Conservation (phyloP, 2,113 vertebrate species). For the Strigops habroptila region DNA sequence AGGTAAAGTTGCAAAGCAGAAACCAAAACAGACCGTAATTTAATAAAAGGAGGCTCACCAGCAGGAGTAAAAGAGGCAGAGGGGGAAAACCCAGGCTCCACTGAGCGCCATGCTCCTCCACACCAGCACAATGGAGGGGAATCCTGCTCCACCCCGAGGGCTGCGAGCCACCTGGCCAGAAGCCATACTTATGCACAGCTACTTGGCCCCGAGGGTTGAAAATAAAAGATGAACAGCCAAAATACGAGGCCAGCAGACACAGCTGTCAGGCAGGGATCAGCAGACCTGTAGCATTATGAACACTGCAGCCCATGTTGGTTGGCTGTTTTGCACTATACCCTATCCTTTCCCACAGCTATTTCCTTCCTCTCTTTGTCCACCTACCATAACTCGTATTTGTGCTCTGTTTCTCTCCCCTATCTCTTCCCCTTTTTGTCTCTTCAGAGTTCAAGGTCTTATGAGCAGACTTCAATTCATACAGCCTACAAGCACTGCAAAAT, state of each 20-base stretch:
- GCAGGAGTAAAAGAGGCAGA: background rate
- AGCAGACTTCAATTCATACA: background rate
- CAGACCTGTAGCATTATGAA: background rate
- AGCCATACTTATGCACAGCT: background rate
- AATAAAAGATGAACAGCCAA: constrained; percentile 14
- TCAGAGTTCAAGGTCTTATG: background rate
- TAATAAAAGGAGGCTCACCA: background rate
- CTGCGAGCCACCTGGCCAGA: constrained; percentile 5
- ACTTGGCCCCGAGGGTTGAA: constrained; percentile 28
- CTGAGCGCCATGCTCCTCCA: background rate
- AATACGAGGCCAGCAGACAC: background rate
- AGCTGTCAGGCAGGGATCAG: constrained; percentile 13
- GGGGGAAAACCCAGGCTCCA: background rate
- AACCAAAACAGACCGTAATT: background rate
- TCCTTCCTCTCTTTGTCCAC: constrained; percentile 20
- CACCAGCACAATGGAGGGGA: constrained; percentile 13
- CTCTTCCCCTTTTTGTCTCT: background rate
- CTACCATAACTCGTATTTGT: background rate
- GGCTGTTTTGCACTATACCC: background rate
- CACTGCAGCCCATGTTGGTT: background rate
- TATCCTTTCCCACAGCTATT: background rate
- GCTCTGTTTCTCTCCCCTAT: background rate
- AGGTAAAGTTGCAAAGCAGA: background rate
- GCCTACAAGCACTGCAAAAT: background rate
- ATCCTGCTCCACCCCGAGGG: background rate